These are phyloP conservation scores for Drosophila subsilvestris DNA, from an alignment of 2,888 invertebrate genomes.

Conservation along the genomic window DNA sequence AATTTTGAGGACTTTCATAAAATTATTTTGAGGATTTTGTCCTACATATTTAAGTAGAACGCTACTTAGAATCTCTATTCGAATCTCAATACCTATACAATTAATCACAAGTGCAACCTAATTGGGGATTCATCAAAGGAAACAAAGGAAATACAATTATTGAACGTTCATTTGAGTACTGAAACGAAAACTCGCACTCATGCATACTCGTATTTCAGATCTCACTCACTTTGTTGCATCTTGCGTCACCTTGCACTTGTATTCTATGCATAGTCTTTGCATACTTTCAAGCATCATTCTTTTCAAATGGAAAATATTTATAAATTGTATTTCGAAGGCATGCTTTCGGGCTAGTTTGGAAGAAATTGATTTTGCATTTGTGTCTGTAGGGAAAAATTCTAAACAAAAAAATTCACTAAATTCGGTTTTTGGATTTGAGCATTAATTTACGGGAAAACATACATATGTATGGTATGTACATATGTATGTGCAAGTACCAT, in stretches of 20 bases:
- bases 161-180: no score
- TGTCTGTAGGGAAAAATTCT: neutral
- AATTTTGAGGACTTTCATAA: no score
- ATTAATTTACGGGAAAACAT: constrained; percentile 25
- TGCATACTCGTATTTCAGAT: neutral
- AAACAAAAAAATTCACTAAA: constrained; percentile 30
- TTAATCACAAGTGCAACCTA: no score
- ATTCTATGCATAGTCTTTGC: constrained; percentile 1
- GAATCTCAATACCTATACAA: no score
- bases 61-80: no score
- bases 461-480: constrained; percentile 35
- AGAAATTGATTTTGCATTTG: constrained; percentile 13
- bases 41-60: no score
- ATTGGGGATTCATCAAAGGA: no score
- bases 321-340: constrained; percentile 15
- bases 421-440: constrained; percentile 19
- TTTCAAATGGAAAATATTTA: constrained; percentile 7
- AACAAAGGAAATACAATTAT: no score
- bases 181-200: no score
- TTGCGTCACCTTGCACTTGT: constrained; percentile 7
- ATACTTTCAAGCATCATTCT: constrained; percentile 26
- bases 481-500: neutral
- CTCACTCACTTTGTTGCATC: neutral
- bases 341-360: constrained; percentile 25
- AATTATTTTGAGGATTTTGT: no score